These are phyloP conservation scores for Masnerella sp. DNA, from an alignment of 2,888 invertebrate species.

Conservation along the genomic window DNA sequence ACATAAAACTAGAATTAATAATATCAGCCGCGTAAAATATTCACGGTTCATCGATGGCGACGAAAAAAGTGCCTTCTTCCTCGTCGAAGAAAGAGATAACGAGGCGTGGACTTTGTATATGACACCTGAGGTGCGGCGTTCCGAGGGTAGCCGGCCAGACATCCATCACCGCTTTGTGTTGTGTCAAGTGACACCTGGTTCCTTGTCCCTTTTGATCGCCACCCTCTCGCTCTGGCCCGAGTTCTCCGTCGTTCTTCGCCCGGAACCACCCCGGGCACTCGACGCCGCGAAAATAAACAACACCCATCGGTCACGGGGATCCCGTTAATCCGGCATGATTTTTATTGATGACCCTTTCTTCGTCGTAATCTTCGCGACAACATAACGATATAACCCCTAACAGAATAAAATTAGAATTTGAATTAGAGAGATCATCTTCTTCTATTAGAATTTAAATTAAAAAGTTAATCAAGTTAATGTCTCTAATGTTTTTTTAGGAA, in stretches of 20 bases:
- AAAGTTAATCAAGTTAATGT: too few relatives aligned
- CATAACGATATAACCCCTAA: too few relatives aligned
- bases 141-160: constrained; percentile 69
- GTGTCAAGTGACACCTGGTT: constrained; percentile 73
- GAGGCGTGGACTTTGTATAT: constrained; percentile 71
- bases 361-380: constrained; percentile 25
- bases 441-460: too few relatives aligned
- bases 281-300: constrained; percentile 68
- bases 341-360: constrained; percentile 66
- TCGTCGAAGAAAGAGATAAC: constrained; percentile 65
- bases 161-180: constrained; percentile 75
- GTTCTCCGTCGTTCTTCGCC: constrained; percentile 27
- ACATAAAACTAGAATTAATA: constrained; percentile 45
- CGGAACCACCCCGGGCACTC: constrained; percentile 63
- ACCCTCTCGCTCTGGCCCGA: constrained; percentile 52
- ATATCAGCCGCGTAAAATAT: constrained; percentile 48
- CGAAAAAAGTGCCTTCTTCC: constrained; percentile 48
- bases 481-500: too few relatives aligned
- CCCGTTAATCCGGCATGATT: constrained; percentile 65
- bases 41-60: constrained; percentile 49
- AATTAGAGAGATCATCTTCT: too few relatives aligned
- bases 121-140: constrained; percentile 73
- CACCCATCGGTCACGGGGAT: constrained; percentile 57
- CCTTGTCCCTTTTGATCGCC: constrained; percentile 63
- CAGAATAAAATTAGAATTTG: too few relatives aligned